Evolutionary conservation across 2,113 vertebrate genomes (phyloP), one percentile per base, ranked within the genome.

Genomic region (Scopus umbretta): DNA sequence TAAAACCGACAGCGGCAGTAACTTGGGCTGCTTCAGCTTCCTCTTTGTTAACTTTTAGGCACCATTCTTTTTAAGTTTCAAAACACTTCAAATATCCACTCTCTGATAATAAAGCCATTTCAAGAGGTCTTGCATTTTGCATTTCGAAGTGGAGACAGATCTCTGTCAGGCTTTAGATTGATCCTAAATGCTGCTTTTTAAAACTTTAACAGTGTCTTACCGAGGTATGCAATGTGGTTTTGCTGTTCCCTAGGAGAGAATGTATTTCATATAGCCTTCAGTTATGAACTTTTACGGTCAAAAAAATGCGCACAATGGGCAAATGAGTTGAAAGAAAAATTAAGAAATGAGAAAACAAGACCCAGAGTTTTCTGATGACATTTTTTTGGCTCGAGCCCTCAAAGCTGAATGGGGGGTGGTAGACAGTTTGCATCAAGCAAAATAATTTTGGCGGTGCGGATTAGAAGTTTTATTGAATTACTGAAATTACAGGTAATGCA

Each of bases 111-210:
- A 74, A 84, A 72, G 59, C 47, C 2, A 17, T 88, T 92, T 80
- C 40, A 80, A 66, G 71, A 92, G 40, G 7, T 93, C 76, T 73
- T 59, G 20, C 40, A 14, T 85, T 76, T 86, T 80, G 62, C 23
- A 7, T 91, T 91, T 96, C 1, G 0, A 42, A 68, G 58, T 12
- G 29, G 58, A 88, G 71, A 47, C n/a, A 19, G 66, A 71, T 87
- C 40, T 87, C 26, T 42, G 2, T 63, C 47, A 88, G 74, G 49
- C 66, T 91, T 96, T 36, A 75, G 68, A 75, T 52, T 38, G 47
- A 80, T 85, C 66, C 45, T 88, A 93, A 95, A 91, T 90, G 93
- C 96, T 97, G 93, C 92, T 96, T 90, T 93, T 42, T 13, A 87
- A 80, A 43, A 22, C 59, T 59, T 91, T 45, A 90, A 17, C 16